These are phyloP conservation scores for Zaprionus camerounensis DNA, from an alignment of 1,140 invertebrate species.

Conservation along the genomic window DNA sequence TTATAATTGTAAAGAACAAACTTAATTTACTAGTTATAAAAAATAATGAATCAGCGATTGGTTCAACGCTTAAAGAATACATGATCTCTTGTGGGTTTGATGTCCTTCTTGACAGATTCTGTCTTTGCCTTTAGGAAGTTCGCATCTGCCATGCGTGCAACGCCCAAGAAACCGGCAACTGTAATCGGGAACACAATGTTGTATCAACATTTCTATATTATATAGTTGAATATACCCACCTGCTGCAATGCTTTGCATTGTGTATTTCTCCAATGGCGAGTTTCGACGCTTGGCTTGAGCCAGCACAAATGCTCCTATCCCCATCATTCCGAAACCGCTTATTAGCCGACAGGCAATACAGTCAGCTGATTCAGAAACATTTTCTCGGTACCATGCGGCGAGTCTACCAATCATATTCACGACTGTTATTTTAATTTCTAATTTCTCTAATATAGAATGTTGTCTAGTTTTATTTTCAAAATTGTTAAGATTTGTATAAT, in stretches of 20 bases:
- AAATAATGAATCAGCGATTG: conserved; percentile 7
- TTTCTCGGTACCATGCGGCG: conserved; percentile 58
- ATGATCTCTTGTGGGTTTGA: conserved; percentile 42
- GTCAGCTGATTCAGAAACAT: conserved; percentile 46
- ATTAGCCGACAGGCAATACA: conserved; percentile 64
- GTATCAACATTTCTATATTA: background rate
- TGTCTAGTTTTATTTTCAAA: background rate
- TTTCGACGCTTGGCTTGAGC: conserved; percentile 58
- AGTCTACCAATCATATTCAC: conserved; percentile 64
- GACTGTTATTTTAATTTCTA: conserved; percentile 7
- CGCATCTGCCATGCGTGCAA: conserved; percentile 66
- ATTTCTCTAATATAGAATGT: conserved; percentile 4
- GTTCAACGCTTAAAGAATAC: conserved; percentile 61
- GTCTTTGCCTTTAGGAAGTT: conserved; percentile 54
- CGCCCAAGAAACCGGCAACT: conserved; percentile 60
- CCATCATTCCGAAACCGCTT: conserved; percentile 64
- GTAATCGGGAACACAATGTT: background rate
- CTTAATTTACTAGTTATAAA: conserved; percentile 22
- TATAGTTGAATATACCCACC: conserved; percentile 26
- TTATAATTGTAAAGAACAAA: conserved; percentile 42
- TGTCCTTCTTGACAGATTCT: conserved; percentile 27
- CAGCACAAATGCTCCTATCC: conserved; percentile 62
- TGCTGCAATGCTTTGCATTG: conserved; percentile 67
- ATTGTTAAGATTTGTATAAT: background rate
- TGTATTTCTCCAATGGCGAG: conserved; percentile 47